Percentiles rank a stretch among this genome's conserved stretches.
phyloP scores from a whole-genome alignment of 2,888 invertebrate genomes.

The Tetrapedia diversipes region DNA sequence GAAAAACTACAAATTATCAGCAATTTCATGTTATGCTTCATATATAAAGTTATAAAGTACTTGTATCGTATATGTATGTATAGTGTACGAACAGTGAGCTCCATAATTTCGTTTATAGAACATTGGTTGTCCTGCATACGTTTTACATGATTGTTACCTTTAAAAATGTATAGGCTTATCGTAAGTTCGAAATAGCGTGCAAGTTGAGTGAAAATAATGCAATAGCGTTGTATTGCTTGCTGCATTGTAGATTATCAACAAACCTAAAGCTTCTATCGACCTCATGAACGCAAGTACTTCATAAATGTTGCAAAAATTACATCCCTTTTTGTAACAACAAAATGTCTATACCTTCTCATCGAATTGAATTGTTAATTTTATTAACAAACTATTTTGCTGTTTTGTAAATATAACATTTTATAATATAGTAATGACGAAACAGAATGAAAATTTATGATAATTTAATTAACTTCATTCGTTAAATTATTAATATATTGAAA shows the following conservation, averaged over 20 bases:
- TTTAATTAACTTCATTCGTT: too few species aligned
- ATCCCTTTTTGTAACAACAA: neutral
- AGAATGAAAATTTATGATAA: too few species aligned
- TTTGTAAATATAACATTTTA: too few species aligned
- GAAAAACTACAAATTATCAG: neutral
- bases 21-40: neutral
- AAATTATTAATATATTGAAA: too few species aligned
- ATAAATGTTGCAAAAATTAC: neutral
- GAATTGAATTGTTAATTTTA: neutral
- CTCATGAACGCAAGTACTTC: neutral
- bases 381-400: neutral
- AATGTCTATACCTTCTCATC: neutral
- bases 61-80: too few species aligned
- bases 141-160: neutral
- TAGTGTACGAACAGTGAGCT: neutral
- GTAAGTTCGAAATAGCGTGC: neutral
- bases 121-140: neutral
- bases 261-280: conserved; percentile 2
- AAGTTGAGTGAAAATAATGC: neutral
- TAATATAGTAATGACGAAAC: too few species aligned
- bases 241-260: neutral
- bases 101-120: neutral
- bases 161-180: neutral
- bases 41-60: neutral
- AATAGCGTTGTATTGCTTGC: neutral